Percentiles rank a stretch among this genome's conserved stretches.
These are phyloP conservation scores for Drosophila anomalata DNA, from an alignment of 2,888 invertebrate species.

Conservation along the genomic window DNA sequence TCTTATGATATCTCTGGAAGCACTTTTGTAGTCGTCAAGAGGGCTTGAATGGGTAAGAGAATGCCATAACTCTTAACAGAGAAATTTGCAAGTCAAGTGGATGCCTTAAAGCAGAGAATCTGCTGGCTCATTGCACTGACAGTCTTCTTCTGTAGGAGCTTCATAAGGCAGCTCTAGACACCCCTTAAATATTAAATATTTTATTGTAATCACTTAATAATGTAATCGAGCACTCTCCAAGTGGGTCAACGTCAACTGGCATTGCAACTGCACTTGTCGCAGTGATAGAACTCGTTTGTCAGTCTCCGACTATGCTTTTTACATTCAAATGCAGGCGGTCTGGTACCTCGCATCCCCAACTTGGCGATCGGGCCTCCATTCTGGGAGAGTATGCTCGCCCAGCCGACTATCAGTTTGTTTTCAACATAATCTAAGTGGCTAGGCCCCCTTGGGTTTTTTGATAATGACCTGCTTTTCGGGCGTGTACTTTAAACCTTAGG, in stretches of 20 bases:
- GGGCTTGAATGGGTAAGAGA: no score
- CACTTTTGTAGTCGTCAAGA: no score
- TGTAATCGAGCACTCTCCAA: constrained; percentile 5
- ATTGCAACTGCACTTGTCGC: background rate
- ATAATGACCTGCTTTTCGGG: constrained; percentile 9
- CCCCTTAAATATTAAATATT: background rate
- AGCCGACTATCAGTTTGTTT: background rate
- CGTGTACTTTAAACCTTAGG: background rate
- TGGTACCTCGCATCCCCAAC: constrained; percentile 4
- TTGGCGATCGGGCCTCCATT: constrained; percentile 20
- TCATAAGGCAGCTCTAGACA: no score
- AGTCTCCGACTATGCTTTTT: constrained; percentile 8
- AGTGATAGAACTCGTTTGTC: constrained; percentile 29
- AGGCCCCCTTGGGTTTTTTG: background rate
- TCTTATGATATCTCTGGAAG: no score
- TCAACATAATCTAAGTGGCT: constrained; percentile 3
- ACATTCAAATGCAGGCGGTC: background rate
- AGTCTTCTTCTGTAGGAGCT: no score
- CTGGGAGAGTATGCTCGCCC: background rate
- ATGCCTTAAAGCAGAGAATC: no score
- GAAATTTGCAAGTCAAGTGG: no score
- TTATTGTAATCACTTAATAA: background rate
- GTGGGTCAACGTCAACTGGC: constrained; percentile 31
- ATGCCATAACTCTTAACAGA: no score
- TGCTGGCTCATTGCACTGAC: no score